phyloP scores from a whole-genome alignment of 2,113 vertebrate genomes.

The Gallinago media region DNA sequence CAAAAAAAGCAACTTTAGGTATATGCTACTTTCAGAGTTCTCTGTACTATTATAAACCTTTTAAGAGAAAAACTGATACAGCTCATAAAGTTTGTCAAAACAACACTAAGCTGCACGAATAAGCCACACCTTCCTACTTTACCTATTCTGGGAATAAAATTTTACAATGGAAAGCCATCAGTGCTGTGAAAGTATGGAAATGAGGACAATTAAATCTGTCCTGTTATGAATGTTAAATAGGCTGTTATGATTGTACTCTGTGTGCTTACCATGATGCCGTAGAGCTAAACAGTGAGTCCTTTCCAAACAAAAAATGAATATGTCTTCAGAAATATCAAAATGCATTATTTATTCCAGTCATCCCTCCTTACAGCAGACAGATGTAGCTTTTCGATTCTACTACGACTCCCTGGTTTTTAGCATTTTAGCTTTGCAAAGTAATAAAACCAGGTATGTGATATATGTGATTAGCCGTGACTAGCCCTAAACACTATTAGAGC shows the following conservation, averaged over 20 bases:
- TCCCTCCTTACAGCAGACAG: background rate
- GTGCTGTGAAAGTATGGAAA: background rate
- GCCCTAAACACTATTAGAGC: background rate
- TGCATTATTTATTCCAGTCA: background rate
- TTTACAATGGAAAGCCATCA: background rate
- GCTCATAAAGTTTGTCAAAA: background rate
- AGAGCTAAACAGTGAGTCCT: background rate
- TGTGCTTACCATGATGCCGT: background rate
- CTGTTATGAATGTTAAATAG: background rate
- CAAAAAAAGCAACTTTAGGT: background rate
- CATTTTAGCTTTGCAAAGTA: background rate
- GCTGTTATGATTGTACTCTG: background rate
- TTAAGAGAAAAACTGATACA: background rate
- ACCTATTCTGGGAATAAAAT: conserved; percentile 28
- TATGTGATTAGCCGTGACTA: background rate
- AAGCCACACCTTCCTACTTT: background rate
- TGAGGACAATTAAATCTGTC: conserved; percentile 3
- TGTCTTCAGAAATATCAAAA: background rate
- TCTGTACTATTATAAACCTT: background rate
- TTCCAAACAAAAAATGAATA: background rate
- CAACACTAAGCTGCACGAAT: background rate
- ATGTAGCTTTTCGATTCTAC: background rate
- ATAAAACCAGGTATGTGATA: background rate
- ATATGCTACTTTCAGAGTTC: background rate
- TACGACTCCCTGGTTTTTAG: background rate